Percentiles rank a stretch among this genome's conserved stretches.
phyloP scores from a whole-genome alignment of 2,113 vertebrate species.

The Baryphthengus martii region DNA sequence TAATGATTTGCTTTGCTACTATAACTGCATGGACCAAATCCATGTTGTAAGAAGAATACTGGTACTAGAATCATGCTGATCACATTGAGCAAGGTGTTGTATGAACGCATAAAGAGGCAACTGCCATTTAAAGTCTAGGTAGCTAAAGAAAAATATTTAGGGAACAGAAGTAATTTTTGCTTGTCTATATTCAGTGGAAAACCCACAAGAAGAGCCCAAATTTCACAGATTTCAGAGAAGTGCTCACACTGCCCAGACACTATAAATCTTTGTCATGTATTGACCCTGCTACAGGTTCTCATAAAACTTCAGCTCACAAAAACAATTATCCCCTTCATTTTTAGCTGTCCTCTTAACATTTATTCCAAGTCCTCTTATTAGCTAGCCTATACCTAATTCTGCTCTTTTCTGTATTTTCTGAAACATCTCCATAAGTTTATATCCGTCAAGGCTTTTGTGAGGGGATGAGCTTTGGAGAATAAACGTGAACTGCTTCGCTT shows the following conservation, averaged over 20 bases:
- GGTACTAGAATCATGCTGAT: background rate
- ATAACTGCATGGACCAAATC: background rate
- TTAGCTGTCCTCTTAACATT: background rate
- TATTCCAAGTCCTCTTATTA: background rate
- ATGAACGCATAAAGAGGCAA: fast-evolving
- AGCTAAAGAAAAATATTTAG: background rate
- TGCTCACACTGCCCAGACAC: background rate
- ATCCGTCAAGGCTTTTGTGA: background rate
- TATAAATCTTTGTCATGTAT: background rate
- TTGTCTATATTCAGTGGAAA: background rate
- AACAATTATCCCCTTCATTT: background rate
- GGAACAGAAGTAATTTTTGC: background rate
- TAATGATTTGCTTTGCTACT: background rate
- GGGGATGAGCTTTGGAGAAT: background rate
- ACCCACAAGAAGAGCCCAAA: background rate
- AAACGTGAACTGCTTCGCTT: background rate
- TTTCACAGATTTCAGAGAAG: background rate
- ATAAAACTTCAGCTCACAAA: background rate
- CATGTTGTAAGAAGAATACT: background rate
- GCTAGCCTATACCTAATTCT: background rate
- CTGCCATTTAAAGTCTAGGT: background rate
- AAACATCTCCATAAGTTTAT: background rate
- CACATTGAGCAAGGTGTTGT: background rate
- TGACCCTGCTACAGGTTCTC: background rate
- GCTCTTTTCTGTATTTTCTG: background rate